Evolutionary conservation across 2,797 vertebrate genomes (phyloP).

Genomic region (Cacajao melanocephalus): DNA sequence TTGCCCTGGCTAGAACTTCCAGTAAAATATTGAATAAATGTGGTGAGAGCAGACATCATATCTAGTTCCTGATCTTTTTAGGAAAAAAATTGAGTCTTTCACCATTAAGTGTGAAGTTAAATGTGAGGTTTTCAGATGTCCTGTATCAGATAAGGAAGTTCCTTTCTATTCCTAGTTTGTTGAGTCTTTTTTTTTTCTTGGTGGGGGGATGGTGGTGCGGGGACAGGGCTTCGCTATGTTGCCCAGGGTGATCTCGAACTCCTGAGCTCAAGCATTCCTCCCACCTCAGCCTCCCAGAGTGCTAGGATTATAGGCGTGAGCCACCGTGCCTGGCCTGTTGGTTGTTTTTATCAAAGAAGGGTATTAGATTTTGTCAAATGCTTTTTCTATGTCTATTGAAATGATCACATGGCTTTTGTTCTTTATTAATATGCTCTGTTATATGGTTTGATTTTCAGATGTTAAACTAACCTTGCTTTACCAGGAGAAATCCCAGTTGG

Average conservation of each 20-base stretch:
- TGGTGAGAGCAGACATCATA: not conserved
- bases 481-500: conserved; percentile 16
- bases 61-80: not conserved
- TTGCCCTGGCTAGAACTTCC: not conserved
- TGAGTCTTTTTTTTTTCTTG: not conserved
- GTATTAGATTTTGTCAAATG: not conserved
- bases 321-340: not conserved
- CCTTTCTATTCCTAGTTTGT: conserved; percentile 11
- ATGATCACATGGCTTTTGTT: not conserved
- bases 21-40: not conserved
- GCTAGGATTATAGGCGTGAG: too few relatives aligned
- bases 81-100: not conserved
- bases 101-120: not conserved
- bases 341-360: not conserved
- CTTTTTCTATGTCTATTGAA: not conserved
- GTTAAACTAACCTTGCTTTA: conserved; percentile 48
- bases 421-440: not conserved
- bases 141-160: not conserved
- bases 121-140: not conserved
- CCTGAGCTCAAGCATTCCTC: too few relatives aligned
- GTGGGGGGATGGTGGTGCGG: accelerated
- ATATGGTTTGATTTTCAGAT: conserved; percentile 8
- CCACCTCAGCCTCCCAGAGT: too few relatives aligned
- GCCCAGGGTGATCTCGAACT: too few relatives aligned
- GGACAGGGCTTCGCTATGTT: too few relatives aligned